Evolutionary conservation across 2,797 vertebrate species (phyloP), one percentile per base, ranked within the genome.

Genomic region (Mormyrops attenuatus): DNA sequence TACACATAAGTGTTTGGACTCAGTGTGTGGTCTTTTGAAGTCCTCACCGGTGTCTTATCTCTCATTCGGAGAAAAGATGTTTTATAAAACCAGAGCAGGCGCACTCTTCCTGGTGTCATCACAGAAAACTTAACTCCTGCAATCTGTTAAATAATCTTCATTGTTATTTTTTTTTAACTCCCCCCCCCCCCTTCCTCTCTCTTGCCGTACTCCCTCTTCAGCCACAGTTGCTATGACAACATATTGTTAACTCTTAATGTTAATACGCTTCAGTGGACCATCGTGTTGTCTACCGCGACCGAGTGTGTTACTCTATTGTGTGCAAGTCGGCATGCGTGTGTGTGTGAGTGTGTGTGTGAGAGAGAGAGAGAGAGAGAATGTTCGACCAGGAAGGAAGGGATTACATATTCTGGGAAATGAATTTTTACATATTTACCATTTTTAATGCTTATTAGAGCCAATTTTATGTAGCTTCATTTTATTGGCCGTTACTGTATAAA

Each of bases 211-310:
- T 87, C 94, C 30, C 47, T 52, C 50, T 87, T 55, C 50, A 57
- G 92, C 93, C 91, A 69, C 90, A 90, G 93, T 95, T 94, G 93
- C 94, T 94, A 95, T 94, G 94, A 94, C 94, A 95, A 94, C 94
- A 92, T 92, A 63, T 92, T 77, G 92, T 94, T 92, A 95, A 94
- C 93, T 94, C 93, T 95, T 92, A 92, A 94, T 94, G 90, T 87
- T 63, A 85, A 80, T 55, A 88, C 77, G 82, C 77, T 50, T 47
- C 92, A 92, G 93, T 94, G 73, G 92, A 69, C 82, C 57, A n/a
- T 73, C 69, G 41, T 73, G 49, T 34, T 87, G 50, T 60, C 52
- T 84, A 89, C 80, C 2, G 22, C 49, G 17, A 85, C 82, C n/a
- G 30, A 26, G 47, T 85, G 82, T 85, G 82, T 55, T 55, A 34